A percentile compares a stretch with the other conserved stretches of the same genome.
These are phyloP conservation scores for Caenorhabditis brenneri DNA, from an alignment of 1,140 invertebrate genomes.

Conservation along the genomic window DNA sequence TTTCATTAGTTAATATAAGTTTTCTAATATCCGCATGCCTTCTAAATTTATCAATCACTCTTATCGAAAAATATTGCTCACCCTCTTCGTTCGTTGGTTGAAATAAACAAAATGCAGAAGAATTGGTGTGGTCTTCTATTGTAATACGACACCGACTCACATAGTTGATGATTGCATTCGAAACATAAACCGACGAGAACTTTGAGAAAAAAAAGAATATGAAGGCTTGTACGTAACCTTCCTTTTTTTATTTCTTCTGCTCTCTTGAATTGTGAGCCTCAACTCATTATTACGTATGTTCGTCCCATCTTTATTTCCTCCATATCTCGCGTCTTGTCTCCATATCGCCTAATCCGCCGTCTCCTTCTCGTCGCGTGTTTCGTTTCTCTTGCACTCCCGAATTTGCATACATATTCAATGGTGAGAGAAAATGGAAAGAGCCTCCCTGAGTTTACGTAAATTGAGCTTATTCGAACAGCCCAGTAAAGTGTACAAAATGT, in stretches of 20 bases:
- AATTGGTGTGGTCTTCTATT: neutral
- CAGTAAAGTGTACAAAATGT: no score
- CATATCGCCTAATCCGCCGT: conserved; percentile 24
- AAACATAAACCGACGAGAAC: neutral
- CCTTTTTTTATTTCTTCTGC: neutral
- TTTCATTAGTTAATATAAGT: no score
- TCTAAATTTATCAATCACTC: no score
- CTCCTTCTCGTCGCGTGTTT: neutral
- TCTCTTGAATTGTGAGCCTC: neutral
- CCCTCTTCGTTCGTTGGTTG: no score
- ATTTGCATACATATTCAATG: conserved; percentile 34
- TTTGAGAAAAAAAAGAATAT: neutral
- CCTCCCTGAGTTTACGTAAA: conserved; percentile 22
- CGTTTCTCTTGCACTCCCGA: conserved; percentile 16
- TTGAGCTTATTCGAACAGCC: conserved; percentile 31
- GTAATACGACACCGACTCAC: conserved; percentile 11
- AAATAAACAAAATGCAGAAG: no score
- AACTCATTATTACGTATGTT: neutral
- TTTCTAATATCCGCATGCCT: no score
- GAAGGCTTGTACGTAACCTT: neutral
- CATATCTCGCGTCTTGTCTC: neutral
- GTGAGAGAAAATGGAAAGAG: neutral
- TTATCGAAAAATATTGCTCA: no score
- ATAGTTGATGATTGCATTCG: neutral
- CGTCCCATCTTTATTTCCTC: neutral